phyloP scores from a whole-genome alignment of 2,797 vertebrate genomes.

The Spea hammondii region DNA sequence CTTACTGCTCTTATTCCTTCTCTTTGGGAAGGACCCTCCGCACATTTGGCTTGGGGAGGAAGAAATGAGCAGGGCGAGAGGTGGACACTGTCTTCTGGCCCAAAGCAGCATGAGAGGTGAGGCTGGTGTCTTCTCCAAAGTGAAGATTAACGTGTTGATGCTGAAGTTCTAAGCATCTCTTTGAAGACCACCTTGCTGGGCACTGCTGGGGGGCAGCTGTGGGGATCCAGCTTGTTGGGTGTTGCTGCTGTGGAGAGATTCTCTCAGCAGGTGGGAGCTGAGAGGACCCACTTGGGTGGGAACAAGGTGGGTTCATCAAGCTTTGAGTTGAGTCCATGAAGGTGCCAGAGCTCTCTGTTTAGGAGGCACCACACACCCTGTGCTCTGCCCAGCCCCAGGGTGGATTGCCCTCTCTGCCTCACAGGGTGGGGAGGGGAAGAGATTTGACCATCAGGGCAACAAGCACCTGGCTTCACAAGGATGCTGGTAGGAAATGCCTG shows the following conservation, averaged over 20 bases:
- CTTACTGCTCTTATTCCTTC: neutral
- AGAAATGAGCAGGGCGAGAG: constrained; percentile 12
- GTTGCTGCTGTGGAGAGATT: neutral
- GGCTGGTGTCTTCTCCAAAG: constrained; percentile 28
- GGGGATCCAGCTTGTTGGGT: neutral
- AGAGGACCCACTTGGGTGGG: neutral
- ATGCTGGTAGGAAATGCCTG: constrained; percentile 99
- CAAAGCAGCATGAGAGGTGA: constrained; percentile 35
- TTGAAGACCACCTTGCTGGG: constrained; percentile 3
- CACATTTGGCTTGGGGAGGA: constrained; percentile 10
- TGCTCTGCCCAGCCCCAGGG: neutral
- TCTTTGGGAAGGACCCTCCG: constrained; percentile 19
- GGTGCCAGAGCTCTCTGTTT: neutral
- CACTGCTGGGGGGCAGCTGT: neutral
- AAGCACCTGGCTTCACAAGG: constrained; percentile 82
- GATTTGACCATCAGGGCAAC: constrained; percentile 65
- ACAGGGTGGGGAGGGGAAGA: constrained; percentile 61
- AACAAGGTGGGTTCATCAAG: neutral
- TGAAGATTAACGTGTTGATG: constrained; percentile 14
- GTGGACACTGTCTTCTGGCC: constrained; percentile 30
- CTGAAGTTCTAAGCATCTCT: neutral
- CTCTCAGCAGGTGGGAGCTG: neutral
- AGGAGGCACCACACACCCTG: neutral
- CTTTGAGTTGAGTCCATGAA: neutral
- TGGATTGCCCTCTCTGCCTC: constrained; percentile 37